A percentile compares a stretch with the other conserved stretches of the same genome.
Conservation (phyloP, 2,888 invertebrate species). For the Metacarcinus magister region DNA sequence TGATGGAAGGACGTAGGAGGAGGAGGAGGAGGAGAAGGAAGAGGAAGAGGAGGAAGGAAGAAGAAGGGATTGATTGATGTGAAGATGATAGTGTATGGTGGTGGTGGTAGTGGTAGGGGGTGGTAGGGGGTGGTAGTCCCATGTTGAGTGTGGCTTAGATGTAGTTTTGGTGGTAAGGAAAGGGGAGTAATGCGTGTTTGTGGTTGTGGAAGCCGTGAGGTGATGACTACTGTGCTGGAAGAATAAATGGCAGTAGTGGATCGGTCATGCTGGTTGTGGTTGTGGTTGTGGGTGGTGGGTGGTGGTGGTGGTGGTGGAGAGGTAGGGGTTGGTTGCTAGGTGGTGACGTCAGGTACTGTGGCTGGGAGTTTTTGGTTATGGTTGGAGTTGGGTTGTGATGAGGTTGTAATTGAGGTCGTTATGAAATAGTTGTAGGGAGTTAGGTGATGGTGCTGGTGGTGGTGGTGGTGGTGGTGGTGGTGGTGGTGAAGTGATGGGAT, state of each 20-base stretch:
- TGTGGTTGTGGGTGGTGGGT: background rate
- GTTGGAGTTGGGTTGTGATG: background rate
- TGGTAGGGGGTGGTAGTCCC: background rate
- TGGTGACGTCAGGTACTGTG: background rate
- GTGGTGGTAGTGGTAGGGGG: background rate
- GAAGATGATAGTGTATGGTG: background rate
- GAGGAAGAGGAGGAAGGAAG: background rate
- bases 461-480: conserved; percentile 37
- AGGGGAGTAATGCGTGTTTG: background rate
- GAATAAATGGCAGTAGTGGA: background rate
- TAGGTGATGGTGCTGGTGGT: background rate
- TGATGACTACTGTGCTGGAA: background rate
- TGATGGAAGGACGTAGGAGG: background rate
- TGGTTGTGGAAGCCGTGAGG: background rate
- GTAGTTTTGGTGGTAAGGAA: background rate
- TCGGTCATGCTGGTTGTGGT: background rate
- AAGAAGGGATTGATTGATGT: background rate
- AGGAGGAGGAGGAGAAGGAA: background rate
- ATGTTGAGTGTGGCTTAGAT: background rate
- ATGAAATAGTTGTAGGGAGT: background rate
- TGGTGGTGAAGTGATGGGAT: background rate
- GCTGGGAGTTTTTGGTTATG: background rate
- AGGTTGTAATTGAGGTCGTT: background rate
- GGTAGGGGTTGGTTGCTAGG: background rate
- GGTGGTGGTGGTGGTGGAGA: background rate